Percentiles rank a stretch among this genome's conserved stretches.
Evolutionary conservation across 2,113 vertebrate genomes (phyloP).

Genomic region (Gnathonemus longibarbis): DNA sequence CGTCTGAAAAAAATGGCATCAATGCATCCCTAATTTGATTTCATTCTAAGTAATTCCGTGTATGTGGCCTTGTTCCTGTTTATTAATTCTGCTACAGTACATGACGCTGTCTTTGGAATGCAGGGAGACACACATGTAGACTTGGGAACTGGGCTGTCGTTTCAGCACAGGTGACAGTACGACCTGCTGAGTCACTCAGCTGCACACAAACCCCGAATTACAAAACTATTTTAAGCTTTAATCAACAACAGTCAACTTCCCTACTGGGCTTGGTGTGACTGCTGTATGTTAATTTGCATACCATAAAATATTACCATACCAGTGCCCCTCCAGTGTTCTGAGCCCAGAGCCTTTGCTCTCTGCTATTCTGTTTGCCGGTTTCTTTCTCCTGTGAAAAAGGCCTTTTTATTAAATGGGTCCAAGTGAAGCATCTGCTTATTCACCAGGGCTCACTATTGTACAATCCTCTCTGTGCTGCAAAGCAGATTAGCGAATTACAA

Average conservation of each 20-base stretch:
- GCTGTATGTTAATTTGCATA: background rate
- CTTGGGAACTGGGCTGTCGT: background rate
- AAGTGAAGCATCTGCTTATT: background rate
- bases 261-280: background rate
- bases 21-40: background rate
- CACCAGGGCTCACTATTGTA: background rate
- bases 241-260: background rate
- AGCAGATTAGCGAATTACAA: background rate
- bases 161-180: background rate
- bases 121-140: background rate
- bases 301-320: background rate
- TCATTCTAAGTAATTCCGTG: background rate
- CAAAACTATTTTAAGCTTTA: background rate
- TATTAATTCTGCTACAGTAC: background rate
- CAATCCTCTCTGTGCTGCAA: background rate
- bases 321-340: background rate
- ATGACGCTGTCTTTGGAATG: background rate
- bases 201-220: background rate
- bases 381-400: background rate
- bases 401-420: background rate
- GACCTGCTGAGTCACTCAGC: background rate
- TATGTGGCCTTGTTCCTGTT: background rate
- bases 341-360: background rate
- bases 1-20: background rate
- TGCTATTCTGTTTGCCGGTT: background rate